phyloP scores from a whole-genome alignment of 2,113 vertebrate species.

The Mus pahari region DNA sequence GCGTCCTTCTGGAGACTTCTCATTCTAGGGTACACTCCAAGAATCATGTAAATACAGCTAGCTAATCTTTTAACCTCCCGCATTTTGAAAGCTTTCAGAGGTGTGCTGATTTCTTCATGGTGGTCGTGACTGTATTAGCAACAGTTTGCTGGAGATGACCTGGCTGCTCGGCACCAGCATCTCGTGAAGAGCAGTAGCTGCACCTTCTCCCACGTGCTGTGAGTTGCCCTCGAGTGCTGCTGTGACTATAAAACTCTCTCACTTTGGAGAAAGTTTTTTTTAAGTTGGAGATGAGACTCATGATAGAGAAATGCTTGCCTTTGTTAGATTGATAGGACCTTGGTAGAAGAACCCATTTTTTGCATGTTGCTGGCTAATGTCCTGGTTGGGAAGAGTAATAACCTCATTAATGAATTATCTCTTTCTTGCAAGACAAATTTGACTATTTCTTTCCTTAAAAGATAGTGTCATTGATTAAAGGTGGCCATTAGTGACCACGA shows the following conservation, averaged over 20 bases:
- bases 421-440: slow-evolving; percentile 59
- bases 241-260: slow-evolving; percentile 18
- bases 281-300: slow-evolving; percentile 24
- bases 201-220: no score
- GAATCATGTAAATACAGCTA: not conserved
- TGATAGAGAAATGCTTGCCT: slow-evolving; percentile 53
- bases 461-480: slow-evolving; percentile 73
- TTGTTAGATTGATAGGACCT: slow-evolving; percentile 53
- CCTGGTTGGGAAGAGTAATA: slow-evolving; percentile 56
- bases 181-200: not conserved
- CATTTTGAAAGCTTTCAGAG: not conserved
- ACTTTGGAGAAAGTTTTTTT: slow-evolving; percentile 7
- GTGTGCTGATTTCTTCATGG: not conserved
- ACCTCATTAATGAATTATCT: slow-evolving; percentile 72
- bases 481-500: slow-evolving; percentile 62
- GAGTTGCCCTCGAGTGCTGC: not conserved
- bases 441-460: slow-evolving; percentile 71
- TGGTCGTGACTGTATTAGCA: not conserved
- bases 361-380: slow-evolving; percentile 54
- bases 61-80: slow-evolving; percentile 24
- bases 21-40: not conserved
- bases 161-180: not conserved
- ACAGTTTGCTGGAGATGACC: fast-evolving
- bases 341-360: slow-evolving; percentile 54
- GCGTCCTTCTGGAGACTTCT: not conserved